These are phyloP conservation scores for Silvanus unidentatus DNA, from an alignment of 2,888 invertebrate genomes.

Conservation along the genomic window DNA sequence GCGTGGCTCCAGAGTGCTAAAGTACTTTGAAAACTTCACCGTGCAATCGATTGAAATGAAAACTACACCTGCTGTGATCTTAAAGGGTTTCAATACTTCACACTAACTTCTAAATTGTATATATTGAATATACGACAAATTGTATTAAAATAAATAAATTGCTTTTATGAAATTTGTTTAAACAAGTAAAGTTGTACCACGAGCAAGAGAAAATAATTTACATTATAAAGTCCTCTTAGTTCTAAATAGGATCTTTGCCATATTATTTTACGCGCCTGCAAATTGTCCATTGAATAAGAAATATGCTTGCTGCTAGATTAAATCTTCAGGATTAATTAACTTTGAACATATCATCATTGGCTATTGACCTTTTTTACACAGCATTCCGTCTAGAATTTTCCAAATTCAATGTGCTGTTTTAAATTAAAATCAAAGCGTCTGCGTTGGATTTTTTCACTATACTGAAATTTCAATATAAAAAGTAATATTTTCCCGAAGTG, in stretches of 20 bases:
- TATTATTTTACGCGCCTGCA: too few species aligned
- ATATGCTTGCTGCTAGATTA: not conserved
- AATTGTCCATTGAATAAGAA: too few species aligned
- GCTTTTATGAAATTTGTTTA: too few species aligned
- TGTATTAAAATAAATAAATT: too few species aligned
- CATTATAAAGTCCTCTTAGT: too few species aligned
- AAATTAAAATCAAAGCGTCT: not conserved
- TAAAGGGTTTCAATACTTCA: constrained; percentile 15
- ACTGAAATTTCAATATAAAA: too few species aligned
- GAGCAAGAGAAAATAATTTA: too few species aligned
- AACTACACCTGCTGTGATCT: constrained; percentile 21
- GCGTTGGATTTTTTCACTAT: not conserved
- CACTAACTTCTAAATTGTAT: constrained; percentile 1
- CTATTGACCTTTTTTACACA: not conserved
- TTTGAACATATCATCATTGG: constrained; percentile 1
- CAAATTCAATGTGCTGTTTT: not conserved
- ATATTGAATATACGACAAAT: too few species aligned
- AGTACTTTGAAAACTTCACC: constrained; percentile 18
- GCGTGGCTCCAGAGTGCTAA: constrained; percentile 19
- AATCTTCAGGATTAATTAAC: constrained; percentile 1
- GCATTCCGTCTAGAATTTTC: not conserved
- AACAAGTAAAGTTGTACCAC: too few species aligned
- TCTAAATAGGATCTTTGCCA: too few species aligned
- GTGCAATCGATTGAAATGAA: constrained; percentile 19
- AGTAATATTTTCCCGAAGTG: too few species aligned